phyloP scores from a whole-genome alignment of 2,888 invertebrate species.

The Agapetus fuscipes region DNA sequence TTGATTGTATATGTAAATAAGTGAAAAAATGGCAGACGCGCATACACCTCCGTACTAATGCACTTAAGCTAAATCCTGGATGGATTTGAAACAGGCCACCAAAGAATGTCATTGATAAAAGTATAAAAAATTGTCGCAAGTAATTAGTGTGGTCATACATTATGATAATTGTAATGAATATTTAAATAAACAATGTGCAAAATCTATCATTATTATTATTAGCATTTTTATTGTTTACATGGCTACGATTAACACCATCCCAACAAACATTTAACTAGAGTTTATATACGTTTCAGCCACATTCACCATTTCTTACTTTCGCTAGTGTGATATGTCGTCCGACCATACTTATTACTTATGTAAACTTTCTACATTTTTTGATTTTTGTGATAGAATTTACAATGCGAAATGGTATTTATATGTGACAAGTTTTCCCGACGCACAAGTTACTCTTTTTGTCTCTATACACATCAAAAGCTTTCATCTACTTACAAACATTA shows the following conservation, averaged over 20 bases:
- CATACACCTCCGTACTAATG: too few species aligned
- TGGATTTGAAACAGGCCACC: too few species aligned
- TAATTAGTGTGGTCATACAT: constrained; percentile 16
- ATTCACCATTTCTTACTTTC: constrained; percentile 10
- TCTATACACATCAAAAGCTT: constrained; percentile 21
- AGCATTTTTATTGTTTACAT: constrained; percentile 14
- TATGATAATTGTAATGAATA: too few species aligned
- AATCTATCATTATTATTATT: constrained; percentile 19
- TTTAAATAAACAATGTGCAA: constrained; percentile 20
- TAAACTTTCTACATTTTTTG: constrained; percentile 10
- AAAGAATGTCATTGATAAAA: too few species aligned
- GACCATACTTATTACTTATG: constrained; percentile 12
- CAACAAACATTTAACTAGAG: constrained; percentile 7
- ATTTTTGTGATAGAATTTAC: constrained; percentile 13
- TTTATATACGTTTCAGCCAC: constrained; percentile 8
- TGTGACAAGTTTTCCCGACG: constrained; percentile 5
- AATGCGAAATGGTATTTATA: constrained; percentile 12
- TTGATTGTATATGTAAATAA: too few species aligned
- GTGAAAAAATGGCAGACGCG: too few species aligned
- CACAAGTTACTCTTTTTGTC: constrained; percentile 7
- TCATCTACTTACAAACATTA: constrained; percentile 19
- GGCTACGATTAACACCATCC: constrained; percentile 14
- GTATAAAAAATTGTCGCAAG: too few species aligned
- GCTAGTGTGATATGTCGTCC: constrained; percentile 19
- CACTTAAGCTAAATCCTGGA: too few species aligned